These are phyloP conservation scores for Agonum fuliginosum DNA, from an alignment of 2,888 invertebrate genomes.

Conservation along the genomic window DNA sequence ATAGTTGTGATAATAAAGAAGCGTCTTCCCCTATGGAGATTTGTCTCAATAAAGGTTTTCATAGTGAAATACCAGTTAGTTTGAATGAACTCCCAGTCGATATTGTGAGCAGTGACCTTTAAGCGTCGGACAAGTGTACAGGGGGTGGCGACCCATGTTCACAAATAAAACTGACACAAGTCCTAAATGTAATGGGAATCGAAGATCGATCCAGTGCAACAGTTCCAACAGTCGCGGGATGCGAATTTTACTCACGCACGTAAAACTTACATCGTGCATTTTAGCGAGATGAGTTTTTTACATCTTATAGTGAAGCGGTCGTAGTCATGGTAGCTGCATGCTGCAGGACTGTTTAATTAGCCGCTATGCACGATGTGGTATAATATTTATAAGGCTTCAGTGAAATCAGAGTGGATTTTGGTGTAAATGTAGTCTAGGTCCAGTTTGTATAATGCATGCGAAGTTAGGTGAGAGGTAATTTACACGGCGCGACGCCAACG, in stretches of 20 bases:
- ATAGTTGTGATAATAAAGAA: background rate
- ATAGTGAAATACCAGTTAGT: slow-evolving; percentile 6
- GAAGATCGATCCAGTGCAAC: slow-evolving; percentile 31
- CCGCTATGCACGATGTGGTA: no score
- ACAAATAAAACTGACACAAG: slow-evolving; percentile 45
- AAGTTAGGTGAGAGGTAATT: slow-evolving; percentile 57
- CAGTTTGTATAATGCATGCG: slow-evolving; percentile 52
- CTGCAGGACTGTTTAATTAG: no score
- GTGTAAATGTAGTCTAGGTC: slow-evolving; percentile 49
- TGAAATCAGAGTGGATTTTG: slow-evolving; percentile 55
- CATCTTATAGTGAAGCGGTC: background rate
- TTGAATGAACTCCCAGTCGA: slow-evolving; percentile 15
- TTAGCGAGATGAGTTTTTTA: background rate
- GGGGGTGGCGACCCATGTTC: slow-evolving; percentile 22
- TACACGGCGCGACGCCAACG: slow-evolving; percentile 21
- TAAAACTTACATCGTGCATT: slow-evolving; percentile 11
- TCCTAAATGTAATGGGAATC: slow-evolving; percentile 54
- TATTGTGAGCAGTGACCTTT: slow-evolving; percentile 38
- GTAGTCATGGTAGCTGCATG: background rate
- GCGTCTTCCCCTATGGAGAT: background rate
- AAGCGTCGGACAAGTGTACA: slow-evolving; percentile 25
- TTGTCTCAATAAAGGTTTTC: slow-evolving; percentile 25
- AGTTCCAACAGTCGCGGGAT: slow-evolving; percentile 37
- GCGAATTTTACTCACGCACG: slow-evolving; percentile 8
- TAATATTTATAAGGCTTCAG: slow-evolving; percentile 54